Evolutionary conservation across 1,140 invertebrate species (phyloP).

Genomic region (Psilanteris sp.): DNA sequence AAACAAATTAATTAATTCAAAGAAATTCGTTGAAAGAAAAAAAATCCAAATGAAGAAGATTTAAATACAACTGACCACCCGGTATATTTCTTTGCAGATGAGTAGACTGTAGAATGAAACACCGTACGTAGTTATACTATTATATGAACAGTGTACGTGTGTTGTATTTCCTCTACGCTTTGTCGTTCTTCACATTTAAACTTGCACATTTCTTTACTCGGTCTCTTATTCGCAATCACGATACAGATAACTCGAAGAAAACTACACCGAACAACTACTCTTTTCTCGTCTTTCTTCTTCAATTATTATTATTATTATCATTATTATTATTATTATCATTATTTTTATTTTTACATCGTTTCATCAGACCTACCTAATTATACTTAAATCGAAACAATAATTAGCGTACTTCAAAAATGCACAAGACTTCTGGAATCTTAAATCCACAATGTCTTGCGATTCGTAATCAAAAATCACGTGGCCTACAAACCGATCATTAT

Average conservation of each 20-base stretch:
- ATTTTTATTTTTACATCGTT: too few species aligned
- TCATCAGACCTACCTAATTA: too few species aligned
- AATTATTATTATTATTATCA: too few species aligned
- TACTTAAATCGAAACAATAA: too few species aligned
- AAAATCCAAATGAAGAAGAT: slow-evolving; percentile 15
- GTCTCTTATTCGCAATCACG: slow-evolving; percentile 14
- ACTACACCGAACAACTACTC: not conserved
- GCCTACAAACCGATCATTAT: slow-evolving; percentile 33
- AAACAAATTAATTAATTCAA: too few species aligned
- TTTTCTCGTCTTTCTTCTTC: not conserved
- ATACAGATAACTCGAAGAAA: slow-evolving; percentile 5
- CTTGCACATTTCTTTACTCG: slow-evolving; percentile 32
- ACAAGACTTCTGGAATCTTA: too few species aligned
- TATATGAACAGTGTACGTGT: slow-evolving; percentile 68
- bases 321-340: too few species aligned
- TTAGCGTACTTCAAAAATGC: too few species aligned
- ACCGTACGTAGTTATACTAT: slow-evolving; percentile 73
- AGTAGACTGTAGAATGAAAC: slow-evolving; percentile 72
- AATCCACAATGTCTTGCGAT: too few species aligned
- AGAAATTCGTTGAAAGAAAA: too few species aligned
- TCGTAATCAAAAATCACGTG: too few species aligned
- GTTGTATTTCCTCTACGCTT: slow-evolving; percentile 65
- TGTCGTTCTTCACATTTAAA: slow-evolving; percentile 68
- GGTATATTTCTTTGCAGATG: slow-evolving; percentile 68
- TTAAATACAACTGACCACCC: slow-evolving; percentile 53